Conservation (phyloP, 2,113 vertebrate genomes). For the Regulus satrapa region DNA sequence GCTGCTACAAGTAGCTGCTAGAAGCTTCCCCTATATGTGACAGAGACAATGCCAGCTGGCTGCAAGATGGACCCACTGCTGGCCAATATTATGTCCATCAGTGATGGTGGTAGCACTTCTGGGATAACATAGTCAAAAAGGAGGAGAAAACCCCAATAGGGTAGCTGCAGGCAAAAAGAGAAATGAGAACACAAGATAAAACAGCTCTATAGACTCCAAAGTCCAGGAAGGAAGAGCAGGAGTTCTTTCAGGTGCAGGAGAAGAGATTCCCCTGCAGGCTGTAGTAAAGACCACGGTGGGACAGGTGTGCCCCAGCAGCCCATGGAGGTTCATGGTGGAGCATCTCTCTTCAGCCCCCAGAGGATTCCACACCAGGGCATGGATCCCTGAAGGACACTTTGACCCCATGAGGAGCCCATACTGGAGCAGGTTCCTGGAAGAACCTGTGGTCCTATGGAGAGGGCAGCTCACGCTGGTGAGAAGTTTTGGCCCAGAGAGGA, state of each 20-base stretch:
- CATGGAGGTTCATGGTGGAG: neutral
- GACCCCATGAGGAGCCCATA: neutral
- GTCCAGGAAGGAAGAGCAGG: neutral
- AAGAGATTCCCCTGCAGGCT: neutral
- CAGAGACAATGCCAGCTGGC: neutral
- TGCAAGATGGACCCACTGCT: neutral
- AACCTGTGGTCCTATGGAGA: neutral
- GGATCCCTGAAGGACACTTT: neutral
- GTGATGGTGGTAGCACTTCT: neutral
- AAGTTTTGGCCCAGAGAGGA: neutral
- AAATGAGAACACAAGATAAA: neutral
- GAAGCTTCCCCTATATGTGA: neutral
- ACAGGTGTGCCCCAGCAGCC: neutral
- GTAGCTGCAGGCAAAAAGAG: neutral
- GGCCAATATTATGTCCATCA: neutral
- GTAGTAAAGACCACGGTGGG: neutral
- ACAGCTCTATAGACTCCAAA: neutral
- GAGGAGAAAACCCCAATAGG: neutral
- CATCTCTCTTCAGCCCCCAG: neutral
- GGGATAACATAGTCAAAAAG: neutral
- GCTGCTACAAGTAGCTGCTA: neutral
- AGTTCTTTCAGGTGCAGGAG: neutral
- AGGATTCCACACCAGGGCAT: neutral
- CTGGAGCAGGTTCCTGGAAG: neutral
- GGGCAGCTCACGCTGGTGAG: neutral